Evolutionary conservation across 2,113 vertebrate species (phyloP).

Genomic region (Gasterosteus nipponicus): DNA sequence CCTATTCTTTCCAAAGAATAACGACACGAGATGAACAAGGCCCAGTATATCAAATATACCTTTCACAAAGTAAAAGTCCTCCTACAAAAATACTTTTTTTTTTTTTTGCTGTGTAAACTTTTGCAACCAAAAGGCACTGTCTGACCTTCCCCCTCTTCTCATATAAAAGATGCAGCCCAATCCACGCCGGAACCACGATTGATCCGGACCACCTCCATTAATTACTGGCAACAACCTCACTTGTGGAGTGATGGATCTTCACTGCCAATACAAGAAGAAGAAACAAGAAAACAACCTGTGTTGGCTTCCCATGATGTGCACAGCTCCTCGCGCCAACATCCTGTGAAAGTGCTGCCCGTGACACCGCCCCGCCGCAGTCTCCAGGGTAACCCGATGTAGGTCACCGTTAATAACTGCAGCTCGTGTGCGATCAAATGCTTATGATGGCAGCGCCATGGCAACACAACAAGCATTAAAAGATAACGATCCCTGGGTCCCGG

Average conservation of each 20-base stretch:
- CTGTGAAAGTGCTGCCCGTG: constrained; percentile 25
- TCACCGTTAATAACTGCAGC: constrained; percentile 22
- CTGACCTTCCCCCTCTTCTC: constrained; percentile 29
- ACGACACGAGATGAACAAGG: constrained; percentile 38
- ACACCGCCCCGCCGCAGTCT: constrained; percentile 26
- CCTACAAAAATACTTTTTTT: constrained; percentile 75
- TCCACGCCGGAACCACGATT: neutral
- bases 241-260: neutral
- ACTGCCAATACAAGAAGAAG: constrained; percentile 9
- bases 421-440: neutral
- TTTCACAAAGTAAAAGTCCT: constrained; percentile 60
- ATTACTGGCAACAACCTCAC: neutral
- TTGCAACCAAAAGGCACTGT: constrained; percentile 78
- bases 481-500: constrained; percentile 31
- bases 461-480: neutral
- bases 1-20: constrained; percentile 7
- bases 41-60: constrained; percentile 41
- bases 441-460: neutral
- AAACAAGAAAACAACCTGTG: neutral
- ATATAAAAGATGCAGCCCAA: neutral
- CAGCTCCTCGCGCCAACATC: constrained; percentile 31
- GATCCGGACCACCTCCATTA: neutral
- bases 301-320: constrained; percentile 12
- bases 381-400: constrained; percentile 9
- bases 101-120: constrained; percentile 71